Percentiles rank a stretch among this genome's conserved stretches.
Evolutionary conservation across 2,113 vertebrate genomes (phyloP).

Genomic region (Erpornis zantholeuca): DNA sequence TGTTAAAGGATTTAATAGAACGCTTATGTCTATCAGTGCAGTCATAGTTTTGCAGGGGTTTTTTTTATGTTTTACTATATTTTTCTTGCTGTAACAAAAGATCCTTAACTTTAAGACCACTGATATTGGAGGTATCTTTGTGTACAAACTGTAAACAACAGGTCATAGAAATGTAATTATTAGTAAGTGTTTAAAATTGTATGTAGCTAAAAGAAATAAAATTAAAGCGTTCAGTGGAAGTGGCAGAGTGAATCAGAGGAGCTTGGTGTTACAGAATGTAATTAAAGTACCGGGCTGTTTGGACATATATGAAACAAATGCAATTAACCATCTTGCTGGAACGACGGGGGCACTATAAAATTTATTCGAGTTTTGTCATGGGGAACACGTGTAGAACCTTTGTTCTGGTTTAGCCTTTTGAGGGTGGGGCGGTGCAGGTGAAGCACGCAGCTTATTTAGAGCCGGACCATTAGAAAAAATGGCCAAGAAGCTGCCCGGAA

Average conservation of each 20-base stretch:
- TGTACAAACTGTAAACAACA: background rate
- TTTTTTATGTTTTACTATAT: background rate
- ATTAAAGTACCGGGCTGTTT: slow-evolving; percentile 72
- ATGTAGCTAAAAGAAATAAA: slow-evolving; percentile 56
- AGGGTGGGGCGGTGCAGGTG: background rate
- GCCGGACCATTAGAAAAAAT: background rate
- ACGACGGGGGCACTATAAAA: slow-evolving; percentile 46
- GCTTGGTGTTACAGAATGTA: slow-evolving; percentile 73
- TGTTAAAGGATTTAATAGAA: background rate
- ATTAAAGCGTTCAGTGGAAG: slow-evolving; percentile 73
- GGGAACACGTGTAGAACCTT: slow-evolving; percentile 52
- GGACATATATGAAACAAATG: slow-evolving; percentile 75
- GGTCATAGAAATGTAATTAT: slow-evolving; percentile 39
- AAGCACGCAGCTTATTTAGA: background rate
- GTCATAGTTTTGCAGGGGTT: background rate
- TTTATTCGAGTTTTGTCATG: slow-evolving; percentile 43
- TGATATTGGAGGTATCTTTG: background rate
- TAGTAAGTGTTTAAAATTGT: slow-evolving; percentile 35
- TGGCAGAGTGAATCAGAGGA: slow-evolving; percentile 73
- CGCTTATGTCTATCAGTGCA: background rate
- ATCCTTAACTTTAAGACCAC: background rate
- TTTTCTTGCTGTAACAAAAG: background rate
- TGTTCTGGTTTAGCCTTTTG: slow-evolving; percentile 29
- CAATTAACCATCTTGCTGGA: slow-evolving; percentile 74
- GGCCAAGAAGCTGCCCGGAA: background rate